Evolutionary conservation across 1,140 invertebrate genomes (phyloP), one percentile per base, ranked within the genome.

Genomic region (Pseudomyrmex cubaensis): DNA sequence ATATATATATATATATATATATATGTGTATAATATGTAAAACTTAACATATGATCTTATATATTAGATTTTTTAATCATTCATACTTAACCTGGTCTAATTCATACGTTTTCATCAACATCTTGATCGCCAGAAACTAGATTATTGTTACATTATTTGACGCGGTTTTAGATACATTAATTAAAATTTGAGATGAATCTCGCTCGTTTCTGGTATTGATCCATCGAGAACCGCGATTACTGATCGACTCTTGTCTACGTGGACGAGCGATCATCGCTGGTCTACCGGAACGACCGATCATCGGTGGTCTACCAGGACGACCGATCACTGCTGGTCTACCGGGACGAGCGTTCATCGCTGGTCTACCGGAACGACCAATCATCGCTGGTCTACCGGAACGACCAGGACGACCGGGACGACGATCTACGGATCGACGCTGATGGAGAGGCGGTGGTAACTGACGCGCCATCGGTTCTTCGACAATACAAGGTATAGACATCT

Each of bases 401-500:
- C 35, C 25, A 2, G 35, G 5, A 35, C 50, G 69, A 20, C 17
- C n/a, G 57, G 5, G 57, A 13, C 50, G 50, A 13, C 50, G 50
- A 12, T 13, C 35, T 35, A 35, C 35, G 4, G 35, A 35, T 35
- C 35, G 35, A 35, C 35, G 35, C 35, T 35, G 35, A 35, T 35
- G 35, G 5, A 35, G 52, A 63, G 72, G 66, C 9, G 76, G 76
- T 22, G 66, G 54, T 20, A 70, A 8, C 15, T 80, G 76, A 50
- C 72, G 76, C 15, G 66, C 44, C 10, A 44, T 22, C 8, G 62
- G 74, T 12, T 80, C 76, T 44, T 59, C 83, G 73, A 66, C 59
- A 52, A 88, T 85, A 76, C 84, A 88, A 63, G 90, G 84, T 80
- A 87, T 87, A 13, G 87, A 85, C 54, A 91, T 91, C 77, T 90